A percentile compares a stretch with the other conserved stretches of the same genome.
These are phyloP conservation scores for Clostera curtula DNA, from an alignment of 2,888 invertebrate genomes.

Conservation along the genomic window DNA sequence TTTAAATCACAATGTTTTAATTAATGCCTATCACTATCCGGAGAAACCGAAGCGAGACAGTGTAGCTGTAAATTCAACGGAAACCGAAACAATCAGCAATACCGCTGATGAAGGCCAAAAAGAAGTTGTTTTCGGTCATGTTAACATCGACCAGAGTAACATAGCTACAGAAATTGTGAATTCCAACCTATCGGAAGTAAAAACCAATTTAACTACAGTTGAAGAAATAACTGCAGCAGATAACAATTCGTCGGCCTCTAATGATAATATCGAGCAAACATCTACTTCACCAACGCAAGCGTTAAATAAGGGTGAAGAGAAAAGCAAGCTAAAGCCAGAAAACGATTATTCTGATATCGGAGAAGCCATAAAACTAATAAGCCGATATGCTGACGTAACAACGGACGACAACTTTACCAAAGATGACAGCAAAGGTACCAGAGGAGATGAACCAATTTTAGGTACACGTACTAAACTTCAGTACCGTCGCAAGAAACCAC, in stretches of 20 bases:
- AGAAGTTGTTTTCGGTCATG: conserved; percentile 61
- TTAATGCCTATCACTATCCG: conserved; percentile 38
- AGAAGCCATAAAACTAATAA: conserved; percentile 67
- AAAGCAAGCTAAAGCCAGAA: conserved; percentile 61
- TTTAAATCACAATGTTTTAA: conserved; percentile 46
- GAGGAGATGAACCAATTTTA: conserved; percentile 51
- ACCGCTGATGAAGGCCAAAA: conserved; percentile 56
- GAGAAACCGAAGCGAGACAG: conserved; percentile 69
- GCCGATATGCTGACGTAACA: conserved; percentile 66
- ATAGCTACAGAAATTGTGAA: conserved; percentile 6
- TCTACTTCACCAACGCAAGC: conserved; percentile 24
- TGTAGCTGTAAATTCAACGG: conserved; percentile 39
- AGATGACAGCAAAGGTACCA: conserved; percentile 45
- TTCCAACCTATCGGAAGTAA: conserved; percentile 13
- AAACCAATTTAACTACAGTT: conserved; percentile 20
- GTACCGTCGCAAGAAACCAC: conserved; percentile 56
- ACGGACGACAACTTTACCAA: conserved; percentile 65
- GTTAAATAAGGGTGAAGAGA: conserved; percentile 42
- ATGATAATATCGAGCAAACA: conserved; percentile 3
- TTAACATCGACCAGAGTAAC: conserved; percentile 44
- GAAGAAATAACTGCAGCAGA: conserved; percentile 16
- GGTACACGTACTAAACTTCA: conserved; percentile 65
- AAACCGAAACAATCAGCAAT: conserved; percentile 29
- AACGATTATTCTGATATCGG: conserved; percentile 66
- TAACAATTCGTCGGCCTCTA: conserved; percentile 6